Evolutionary conservation across 1,140 invertebrate genomes (phyloP).

Genomic region (Drosophila albomicans): DNA sequence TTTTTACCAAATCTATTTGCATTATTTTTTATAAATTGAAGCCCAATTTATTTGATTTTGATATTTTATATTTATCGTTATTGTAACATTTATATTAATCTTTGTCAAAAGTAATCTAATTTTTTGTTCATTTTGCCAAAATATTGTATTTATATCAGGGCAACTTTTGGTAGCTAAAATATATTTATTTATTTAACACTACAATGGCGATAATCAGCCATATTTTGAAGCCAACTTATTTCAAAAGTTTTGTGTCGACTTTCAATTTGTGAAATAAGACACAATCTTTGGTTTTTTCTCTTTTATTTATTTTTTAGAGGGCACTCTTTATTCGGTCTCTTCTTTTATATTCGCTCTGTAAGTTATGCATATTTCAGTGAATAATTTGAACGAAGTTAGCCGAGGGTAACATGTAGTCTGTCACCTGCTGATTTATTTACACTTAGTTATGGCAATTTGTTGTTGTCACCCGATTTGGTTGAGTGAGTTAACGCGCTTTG

Average conservation of each 20-base stretch:
- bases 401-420: constrained; percentile 16
- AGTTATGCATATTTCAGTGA: background rate
- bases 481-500: constrained; percentile 44
- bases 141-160: too few relatives aligned
- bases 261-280: too few relatives aligned
- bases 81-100: background rate
- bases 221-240: too few relatives aligned
- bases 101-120: too few relatives aligned
- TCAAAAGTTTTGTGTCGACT: too few relatives aligned
- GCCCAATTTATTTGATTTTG: too few relatives aligned
- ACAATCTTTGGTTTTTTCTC: too few relatives aligned
- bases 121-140: too few relatives aligned
- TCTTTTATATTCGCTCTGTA: background rate
- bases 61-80: background rate
- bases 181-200: too few relatives aligned
- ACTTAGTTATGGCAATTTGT: constrained; percentile 26
- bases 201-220: too few relatives aligned
- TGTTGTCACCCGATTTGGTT: constrained; percentile 45
- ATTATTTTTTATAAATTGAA: too few relatives aligned
- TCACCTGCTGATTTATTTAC: background rate
- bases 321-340: background rate
- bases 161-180: too few relatives aligned
- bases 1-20: background rate
- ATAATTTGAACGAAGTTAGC: background rate
- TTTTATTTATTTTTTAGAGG: background rate